Evolutionary conservation across 1,140 invertebrate genomes (phyloP), one percentile per base, ranked within the genome.

Genomic region (Meloidogyne hapla): DNA sequence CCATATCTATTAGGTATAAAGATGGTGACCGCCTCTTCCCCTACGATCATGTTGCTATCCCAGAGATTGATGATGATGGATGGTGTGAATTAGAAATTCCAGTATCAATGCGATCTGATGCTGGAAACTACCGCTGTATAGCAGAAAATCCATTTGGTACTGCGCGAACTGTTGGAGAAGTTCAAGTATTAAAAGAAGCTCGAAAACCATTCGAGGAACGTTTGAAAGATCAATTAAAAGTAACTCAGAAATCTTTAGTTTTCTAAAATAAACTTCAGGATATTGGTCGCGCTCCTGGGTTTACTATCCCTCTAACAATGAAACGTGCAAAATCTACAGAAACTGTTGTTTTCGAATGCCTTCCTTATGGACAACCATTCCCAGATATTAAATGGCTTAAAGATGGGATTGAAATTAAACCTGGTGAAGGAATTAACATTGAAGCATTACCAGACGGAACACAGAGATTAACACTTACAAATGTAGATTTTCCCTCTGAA

Each of bases 71-170:
- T 48, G 88, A 90, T 75, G 91, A 92, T 18, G 90, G 91, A 42
- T 91, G 90, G 4, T 92, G 93, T 84, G 92, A 91, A 1, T 88
- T 97, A 26, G 91, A 92, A 65, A 92, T 97, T 42, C 91, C 90
- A 2, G 91, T 91, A 0, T 90, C 92, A 0, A 90, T 91, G 3
- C 89, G 92, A 8, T 91, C 90, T 3, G 93, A 94, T 87, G 89
- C 91, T 23, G 92, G 91, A 1, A 79, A 77, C 42, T 94, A 93
- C 85, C 91, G 91, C 65, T 92, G 91, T 61, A 91, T 92, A 15
- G 84, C 84, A 56, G 84, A 86, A 62, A 86, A 86, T 74, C 69
- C 74, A 9, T 87, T 81, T 64, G 85, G 85, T 45, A 75, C 73
- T 33, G 83, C 85, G 13, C 64, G 84, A 33, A 85, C 84, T n/a